Percentiles rank a stretch among this genome's conserved stretches.
phyloP scores from a whole-genome alignment of 2,888 invertebrate species.

The Biston stratarius region DNA sequence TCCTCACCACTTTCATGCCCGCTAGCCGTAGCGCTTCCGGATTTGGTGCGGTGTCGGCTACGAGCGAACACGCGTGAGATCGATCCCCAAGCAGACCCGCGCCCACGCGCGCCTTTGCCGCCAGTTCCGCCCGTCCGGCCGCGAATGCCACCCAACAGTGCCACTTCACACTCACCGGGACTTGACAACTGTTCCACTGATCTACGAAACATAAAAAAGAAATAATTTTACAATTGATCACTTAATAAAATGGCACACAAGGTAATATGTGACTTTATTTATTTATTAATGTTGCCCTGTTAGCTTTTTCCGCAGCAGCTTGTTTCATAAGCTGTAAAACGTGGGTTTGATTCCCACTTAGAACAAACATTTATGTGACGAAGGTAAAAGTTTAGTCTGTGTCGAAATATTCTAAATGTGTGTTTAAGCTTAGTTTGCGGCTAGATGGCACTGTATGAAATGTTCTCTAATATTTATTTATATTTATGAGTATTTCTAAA shows the following conservation, averaged over 20 bases:
- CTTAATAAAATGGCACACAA: too few relatives aligned
- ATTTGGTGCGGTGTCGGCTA: slow-evolving; percentile 93
- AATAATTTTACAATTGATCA: not conserved
- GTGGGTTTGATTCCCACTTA: too few relatives aligned
- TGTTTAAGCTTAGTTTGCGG: too few relatives aligned
- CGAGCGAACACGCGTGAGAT: slow-evolving; percentile 96
- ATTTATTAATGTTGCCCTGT: too few relatives aligned
- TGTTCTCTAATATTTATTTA: too few relatives aligned
- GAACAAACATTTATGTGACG: too few relatives aligned
- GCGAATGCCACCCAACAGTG: slow-evolving; percentile 80
- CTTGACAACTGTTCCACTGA: slow-evolving; percentile 94
- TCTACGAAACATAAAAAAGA: slow-evolving; percentile 60
- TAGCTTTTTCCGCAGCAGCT: too few relatives aligned
- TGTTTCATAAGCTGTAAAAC: too few relatives aligned
- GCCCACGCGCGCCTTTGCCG: slow-evolving; percentile 84
- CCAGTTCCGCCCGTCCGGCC: slow-evolving; percentile 56
- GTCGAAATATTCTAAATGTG: too few relatives aligned
- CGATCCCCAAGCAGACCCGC: slow-evolving; percentile 95
- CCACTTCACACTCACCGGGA: slow-evolving; percentile 90
- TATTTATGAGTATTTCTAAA: not conserved
- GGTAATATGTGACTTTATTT: too few relatives aligned
- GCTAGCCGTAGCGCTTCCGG: slow-evolving; percentile 87
- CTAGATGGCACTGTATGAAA: too few relatives aligned
- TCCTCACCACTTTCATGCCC: slow-evolving; percentile 89
- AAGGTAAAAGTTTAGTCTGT: too few relatives aligned